Evolutionary conservation across 2,797 vertebrate species (phyloP).

Genomic region (Micrastur ruficollis): DNA sequence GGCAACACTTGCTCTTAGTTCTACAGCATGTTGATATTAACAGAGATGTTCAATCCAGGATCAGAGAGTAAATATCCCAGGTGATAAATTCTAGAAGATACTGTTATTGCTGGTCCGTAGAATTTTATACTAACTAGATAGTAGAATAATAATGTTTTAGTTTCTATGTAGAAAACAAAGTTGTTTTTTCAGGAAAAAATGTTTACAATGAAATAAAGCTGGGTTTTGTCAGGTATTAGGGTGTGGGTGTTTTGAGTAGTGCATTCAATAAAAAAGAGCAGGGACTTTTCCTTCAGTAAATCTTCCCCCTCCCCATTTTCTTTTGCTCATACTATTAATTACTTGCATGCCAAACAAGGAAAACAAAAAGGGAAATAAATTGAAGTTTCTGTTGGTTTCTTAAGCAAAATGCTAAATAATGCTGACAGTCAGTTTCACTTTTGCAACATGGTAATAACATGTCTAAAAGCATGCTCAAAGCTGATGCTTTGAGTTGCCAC

Average conservation of each 20-base stretch:
- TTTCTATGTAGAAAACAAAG: not conserved
- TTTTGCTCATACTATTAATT: not conserved
- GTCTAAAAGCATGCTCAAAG: not conserved
- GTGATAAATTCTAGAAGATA: not conserved
- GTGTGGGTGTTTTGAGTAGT: not conserved
- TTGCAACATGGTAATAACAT: not conserved
- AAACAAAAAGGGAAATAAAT: not conserved
- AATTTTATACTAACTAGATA: not conserved
- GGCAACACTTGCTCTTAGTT: not conserved
- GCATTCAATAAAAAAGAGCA: conserved; percentile 7
- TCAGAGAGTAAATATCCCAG: not conserved
- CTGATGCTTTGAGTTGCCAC: not conserved
- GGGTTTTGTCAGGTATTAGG: not conserved
- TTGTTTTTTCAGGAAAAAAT: not conserved
- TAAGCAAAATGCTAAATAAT: not conserved
- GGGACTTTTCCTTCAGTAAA: not conserved
- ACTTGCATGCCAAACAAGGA: not conserved
- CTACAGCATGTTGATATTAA: not conserved
- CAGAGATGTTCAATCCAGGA: not conserved
- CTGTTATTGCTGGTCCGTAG: not conserved
- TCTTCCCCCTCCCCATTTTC: not conserved
- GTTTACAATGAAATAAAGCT: not conserved
- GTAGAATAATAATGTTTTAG: not conserved
- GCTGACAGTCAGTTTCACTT: conserved; percentile 9
- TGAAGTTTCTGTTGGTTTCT: not conserved